Evolutionary conservation across 2,113 vertebrate species (phyloP), one percentile per base, ranked within the genome.

Genomic region (Raphicerus campestris): DNA sequence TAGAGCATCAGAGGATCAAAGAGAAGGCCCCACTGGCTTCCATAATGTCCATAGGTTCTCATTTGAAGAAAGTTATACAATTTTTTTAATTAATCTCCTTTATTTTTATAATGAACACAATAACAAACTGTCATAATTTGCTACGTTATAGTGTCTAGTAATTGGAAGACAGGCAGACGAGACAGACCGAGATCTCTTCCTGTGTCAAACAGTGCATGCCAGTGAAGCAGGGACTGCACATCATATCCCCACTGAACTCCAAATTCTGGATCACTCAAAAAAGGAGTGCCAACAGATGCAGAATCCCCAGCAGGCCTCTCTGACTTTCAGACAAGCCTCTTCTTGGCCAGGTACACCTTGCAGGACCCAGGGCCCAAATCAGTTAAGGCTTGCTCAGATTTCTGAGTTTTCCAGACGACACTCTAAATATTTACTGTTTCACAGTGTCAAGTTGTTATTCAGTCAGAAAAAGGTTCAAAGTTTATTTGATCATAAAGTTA

Each of bases 201-300:
- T 35, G 5, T 3, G 20, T 17, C 6, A 10, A 9, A 28, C 0
- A 5, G 4, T 0, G 30, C 1, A 0, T 8, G 17, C 5, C 0
- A 6, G 35, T 0, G 20, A 61, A 47, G 45, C 8, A 20, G 28
- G 1, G 35, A 7, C 24, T 0, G 6, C 1, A 9, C 53, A 0
- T 0, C 22, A 13, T 14, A 5, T 6, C 91, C 17, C 1, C 17
- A 28, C 47, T 1, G 2, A 49, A 8, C 24, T 10, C 30, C 3
- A 10, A 24, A 28, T 10, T 81, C 3, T 47, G 39, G n/a, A 61
- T 30, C 11, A 28, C 42, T 78, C 2, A 11, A 1, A 8, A 83
- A 16, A 14, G 49, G 9, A 51, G 11, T 30, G 13, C 42, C 24
- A 2, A 10, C 5, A 16, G 45, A 83, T 3, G 11, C 4, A 6